Percentiles rank a stretch among this genome's conserved stretches.
phyloP scores from a whole-genome alignment of 2,797 vertebrate species.

The Heteromormyrus szaboi region DNA sequence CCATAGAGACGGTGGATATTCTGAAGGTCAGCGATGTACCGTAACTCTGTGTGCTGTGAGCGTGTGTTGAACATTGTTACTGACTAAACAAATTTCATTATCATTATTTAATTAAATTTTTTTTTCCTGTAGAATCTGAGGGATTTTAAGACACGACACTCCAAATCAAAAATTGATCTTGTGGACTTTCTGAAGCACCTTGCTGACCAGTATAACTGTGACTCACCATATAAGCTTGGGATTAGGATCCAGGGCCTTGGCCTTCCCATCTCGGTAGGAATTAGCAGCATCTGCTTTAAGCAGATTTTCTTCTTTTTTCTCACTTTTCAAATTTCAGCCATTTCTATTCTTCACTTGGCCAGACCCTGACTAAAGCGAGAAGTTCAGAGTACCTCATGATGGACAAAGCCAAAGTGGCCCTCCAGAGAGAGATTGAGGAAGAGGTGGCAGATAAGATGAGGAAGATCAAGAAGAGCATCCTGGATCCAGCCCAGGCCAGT shows the following conservation, averaged over 20 bases:
- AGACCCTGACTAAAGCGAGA: conserved; percentile 55
- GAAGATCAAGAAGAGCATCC: conserved; percentile 58
- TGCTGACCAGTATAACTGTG: conserved; percentile 64
- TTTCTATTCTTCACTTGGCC: background rate
- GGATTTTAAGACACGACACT: conserved; percentile 43
- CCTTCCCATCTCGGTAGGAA: conserved; percentile 58
- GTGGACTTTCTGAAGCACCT: conserved; percentile 66
- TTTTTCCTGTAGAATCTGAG: conserved; percentile 54
- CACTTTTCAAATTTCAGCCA: background rate
- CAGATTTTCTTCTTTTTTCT: background rate
- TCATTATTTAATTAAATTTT: background rate
- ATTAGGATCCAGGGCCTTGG: conserved; percentile 63
- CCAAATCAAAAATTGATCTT: conserved; percentile 53
- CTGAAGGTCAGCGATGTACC: conserved; percentile 50
- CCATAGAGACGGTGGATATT: conserved; percentile 65
- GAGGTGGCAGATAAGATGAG: conserved; percentile 52
- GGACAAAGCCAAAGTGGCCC: conserved; percentile 49
- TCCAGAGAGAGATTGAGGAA: conserved; percentile 62
- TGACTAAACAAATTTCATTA: background rate
- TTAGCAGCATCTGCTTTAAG: background rate
- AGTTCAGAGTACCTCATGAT: conserved; percentile 36
- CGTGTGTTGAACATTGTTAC: background rate
- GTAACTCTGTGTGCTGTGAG: background rate
- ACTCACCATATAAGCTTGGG: conserved; percentile 64
- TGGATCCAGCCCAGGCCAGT: conserved; percentile 48